phyloP scores from a whole-genome alignment of 2,888 invertebrate species.

The Heliconius erato region DNA sequence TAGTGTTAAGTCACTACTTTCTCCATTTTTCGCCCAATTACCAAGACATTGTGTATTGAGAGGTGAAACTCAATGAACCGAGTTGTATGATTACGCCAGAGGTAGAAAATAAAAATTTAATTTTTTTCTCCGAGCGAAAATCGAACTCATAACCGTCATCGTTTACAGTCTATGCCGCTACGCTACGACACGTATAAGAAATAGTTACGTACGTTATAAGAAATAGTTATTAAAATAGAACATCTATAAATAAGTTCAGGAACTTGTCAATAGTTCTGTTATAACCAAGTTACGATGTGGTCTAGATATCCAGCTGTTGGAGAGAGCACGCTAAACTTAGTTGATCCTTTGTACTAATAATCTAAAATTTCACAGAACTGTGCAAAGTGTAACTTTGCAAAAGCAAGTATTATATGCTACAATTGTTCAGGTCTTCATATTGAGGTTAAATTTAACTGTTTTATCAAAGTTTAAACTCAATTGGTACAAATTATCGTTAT shows the following conservation, averaged over 20 bases:
- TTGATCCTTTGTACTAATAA: conserved; percentile 32
- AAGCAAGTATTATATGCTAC: conserved; percentile 5
- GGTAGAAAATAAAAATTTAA: not conserved
- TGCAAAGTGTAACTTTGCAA: conserved; percentile 2
- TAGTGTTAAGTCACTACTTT: not conserved
- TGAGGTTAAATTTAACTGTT: not conserved
- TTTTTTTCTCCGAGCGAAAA: not conserved
- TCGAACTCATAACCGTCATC: not conserved
- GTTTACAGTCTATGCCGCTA: too few relatives aligned
- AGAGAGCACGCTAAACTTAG: conserved; percentile 20
- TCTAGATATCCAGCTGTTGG: conserved; percentile 35
- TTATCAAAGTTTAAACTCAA: not conserved
- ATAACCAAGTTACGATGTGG: conserved; percentile 29
- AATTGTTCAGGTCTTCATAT: not conserved
- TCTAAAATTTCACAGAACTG: conserved; percentile 4
- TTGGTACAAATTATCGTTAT: not conserved
- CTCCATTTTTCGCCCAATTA: too few relatives aligned
- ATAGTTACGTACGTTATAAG: too few relatives aligned
- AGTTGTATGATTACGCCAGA: too few relatives aligned
- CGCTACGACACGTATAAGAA: not conserved
- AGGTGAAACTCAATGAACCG: too few relatives aligned
- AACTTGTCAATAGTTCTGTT: conserved; percentile 12
- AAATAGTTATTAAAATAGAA: too few relatives aligned
- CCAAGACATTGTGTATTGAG: too few relatives aligned
- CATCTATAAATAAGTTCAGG: not conserved